Percentiles rank a stretch among this genome's conserved stretches.
These are phyloP conservation scores for Drosophila longiperda DNA, from an alignment of 2,888 invertebrate genomes.

Conservation along the genomic window DNA sequence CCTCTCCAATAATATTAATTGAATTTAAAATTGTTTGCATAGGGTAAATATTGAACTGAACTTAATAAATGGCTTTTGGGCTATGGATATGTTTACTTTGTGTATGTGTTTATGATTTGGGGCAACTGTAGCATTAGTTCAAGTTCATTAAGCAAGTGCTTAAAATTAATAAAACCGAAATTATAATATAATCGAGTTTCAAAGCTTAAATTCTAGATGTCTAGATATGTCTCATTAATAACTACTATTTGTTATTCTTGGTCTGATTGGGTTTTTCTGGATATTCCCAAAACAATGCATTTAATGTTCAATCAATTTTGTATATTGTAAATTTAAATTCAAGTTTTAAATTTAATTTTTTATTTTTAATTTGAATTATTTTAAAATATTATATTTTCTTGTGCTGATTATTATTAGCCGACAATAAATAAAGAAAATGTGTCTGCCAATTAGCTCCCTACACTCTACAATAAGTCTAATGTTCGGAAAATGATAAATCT, in stretches of 20 bases:
- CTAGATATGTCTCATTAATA: not conserved
- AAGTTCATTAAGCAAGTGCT: not conserved
- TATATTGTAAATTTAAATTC: not conserved
- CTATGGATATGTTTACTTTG: slow-evolving; percentile 7
- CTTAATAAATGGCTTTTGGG: not conserved
- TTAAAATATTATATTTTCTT: not conserved
- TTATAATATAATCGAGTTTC: too few species aligned
- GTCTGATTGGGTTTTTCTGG: not conserved
- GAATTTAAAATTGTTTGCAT: slow-evolving; percentile 58
- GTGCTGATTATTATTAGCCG: not conserved
- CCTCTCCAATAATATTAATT: slow-evolving; percentile 30
- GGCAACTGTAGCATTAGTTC: slow-evolving; percentile 9
- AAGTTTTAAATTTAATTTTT: not conserved
- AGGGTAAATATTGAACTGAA: slow-evolving; percentile 24
- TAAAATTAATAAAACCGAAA: too few species aligned
- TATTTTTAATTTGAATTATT: not conserved
- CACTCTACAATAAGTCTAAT: too few species aligned
- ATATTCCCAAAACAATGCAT: not conserved
- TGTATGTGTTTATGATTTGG: slow-evolving; percentile 14
- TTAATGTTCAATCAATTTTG: not conserved
- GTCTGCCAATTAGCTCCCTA: not conserved
- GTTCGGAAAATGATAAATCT: too few species aligned
- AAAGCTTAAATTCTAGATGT: not conserved
- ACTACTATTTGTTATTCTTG: not conserved
- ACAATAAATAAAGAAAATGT: not conserved